phyloP scores from a whole-genome alignment of 2,888 invertebrate species.

The Epirrhoe tristata region DNA sequence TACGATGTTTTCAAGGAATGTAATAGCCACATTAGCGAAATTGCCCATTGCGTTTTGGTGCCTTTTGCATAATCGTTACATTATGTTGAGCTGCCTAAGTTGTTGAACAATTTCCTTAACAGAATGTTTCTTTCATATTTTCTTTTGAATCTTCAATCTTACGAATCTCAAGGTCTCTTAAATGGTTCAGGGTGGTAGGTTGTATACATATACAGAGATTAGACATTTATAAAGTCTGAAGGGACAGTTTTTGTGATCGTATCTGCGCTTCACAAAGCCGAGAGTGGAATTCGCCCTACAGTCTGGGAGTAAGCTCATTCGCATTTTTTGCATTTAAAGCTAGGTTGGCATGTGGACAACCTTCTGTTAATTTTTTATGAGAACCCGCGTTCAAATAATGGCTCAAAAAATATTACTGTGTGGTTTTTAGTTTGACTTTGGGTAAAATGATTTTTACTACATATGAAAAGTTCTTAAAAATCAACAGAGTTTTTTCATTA shows the following conservation, averaged over 20 bases:
- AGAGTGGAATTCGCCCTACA: constrained; percentile 40
- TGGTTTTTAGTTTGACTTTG: not conserved
- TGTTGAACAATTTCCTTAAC: constrained; percentile 21
- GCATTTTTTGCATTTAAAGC: constrained; percentile 24
- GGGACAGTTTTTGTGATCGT: constrained; percentile 41
- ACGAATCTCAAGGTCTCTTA: constrained; percentile 13
- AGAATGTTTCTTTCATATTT: constrained; percentile 24
- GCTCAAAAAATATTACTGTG: not conserved
- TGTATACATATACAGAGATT: not conserved
- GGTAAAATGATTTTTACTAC: not conserved
- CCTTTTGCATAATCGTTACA: constrained; percentile 35
- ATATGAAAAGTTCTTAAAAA: not conserved
- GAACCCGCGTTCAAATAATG: not conserved
- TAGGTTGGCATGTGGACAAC: constrained; percentile 12
- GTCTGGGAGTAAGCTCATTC: constrained; percentile 30
- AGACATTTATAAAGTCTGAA: constrained; percentile 1
- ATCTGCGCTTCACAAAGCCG: constrained; percentile 43
- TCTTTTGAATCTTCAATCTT: constrained; percentile 9
- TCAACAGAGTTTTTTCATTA: not conserved
- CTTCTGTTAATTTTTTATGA: constrained; percentile 12
- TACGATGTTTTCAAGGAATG: constrained; percentile 35
- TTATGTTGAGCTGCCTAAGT: constrained; percentile 20
- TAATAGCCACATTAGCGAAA: constrained; percentile 33
- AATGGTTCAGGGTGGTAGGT: not conserved
- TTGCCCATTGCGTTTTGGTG: constrained; percentile 21